Percentiles rank a stretch among this genome's conserved stretches.
These are phyloP conservation scores for Capitulum mitella DNA, from an alignment of 2,888 invertebrate species.

Conservation along the genomic window DNA sequence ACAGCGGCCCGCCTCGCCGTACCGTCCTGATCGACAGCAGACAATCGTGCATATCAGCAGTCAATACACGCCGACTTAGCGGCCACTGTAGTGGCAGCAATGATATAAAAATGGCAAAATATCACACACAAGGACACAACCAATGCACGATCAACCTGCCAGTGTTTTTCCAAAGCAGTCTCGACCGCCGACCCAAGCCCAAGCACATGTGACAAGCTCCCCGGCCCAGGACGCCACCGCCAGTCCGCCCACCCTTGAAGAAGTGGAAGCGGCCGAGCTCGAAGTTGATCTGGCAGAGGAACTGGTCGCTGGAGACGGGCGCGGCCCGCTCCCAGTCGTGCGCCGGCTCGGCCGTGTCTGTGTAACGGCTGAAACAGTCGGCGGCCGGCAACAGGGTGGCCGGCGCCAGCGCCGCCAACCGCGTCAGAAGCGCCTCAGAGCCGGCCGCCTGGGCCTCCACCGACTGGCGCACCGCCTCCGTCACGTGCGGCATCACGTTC, in stretches of 20 bases:
- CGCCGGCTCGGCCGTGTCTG: not conserved
- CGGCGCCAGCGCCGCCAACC: not conserved
- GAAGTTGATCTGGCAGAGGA: slow-evolving; percentile 4
- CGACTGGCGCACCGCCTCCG: slow-evolving; percentile 8
- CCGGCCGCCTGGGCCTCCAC: not conserved
- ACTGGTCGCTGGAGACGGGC: not conserved
- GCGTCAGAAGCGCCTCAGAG: not conserved
- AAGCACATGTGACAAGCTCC: no score
- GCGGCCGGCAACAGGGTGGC: not conserved
- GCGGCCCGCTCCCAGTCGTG: not conserved
- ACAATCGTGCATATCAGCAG: no score
- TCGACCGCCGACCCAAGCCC: no score
- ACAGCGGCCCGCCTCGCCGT: not conserved
- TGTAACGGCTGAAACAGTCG: not conserved
- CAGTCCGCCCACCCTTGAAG: not conserved
- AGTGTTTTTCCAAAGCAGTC: no score
- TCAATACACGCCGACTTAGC: no score
- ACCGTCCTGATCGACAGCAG: not conserved
- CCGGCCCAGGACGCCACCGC: no score
- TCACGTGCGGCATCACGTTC: slow-evolving; percentile 11
- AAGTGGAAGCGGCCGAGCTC: slow-evolving; percentile 18
- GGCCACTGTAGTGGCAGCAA: no score
- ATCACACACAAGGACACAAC: no score
- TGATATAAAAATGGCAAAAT: no score
- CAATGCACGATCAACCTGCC: no score